These are phyloP conservation scores for Vesta saturnalis DNA, from an alignment of 2,888 invertebrate species.

Conservation along the genomic window DNA sequence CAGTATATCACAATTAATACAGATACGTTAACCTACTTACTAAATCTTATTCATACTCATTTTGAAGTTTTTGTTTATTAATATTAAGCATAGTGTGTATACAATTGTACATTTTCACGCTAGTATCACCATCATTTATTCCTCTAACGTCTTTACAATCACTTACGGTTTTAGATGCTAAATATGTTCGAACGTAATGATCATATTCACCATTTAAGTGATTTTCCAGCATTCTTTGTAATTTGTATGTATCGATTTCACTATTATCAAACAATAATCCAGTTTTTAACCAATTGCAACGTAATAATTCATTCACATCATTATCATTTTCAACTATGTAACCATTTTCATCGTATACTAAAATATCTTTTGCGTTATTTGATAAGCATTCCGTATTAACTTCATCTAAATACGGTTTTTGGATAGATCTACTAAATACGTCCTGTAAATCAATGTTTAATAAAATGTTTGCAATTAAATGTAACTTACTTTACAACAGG, in stretches of 20 bases:
- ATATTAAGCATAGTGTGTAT: neutral
- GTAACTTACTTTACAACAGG: neutral
- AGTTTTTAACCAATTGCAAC: slow-evolving; percentile 4
- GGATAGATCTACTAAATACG: neutral
- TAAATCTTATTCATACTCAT: neutral
- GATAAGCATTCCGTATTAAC: neutral
- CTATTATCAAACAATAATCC: neutral
- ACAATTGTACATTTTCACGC: slow-evolving; percentile 26
- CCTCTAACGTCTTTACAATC: slow-evolving; percentile 16
- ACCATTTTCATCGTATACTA: neutral
- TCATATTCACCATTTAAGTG: neutral
- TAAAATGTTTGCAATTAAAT: neutral
- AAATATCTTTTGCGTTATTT: neutral
- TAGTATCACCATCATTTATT: slow-evolving; percentile 13
- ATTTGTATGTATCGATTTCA: neutral
- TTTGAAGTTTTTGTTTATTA: neutral
- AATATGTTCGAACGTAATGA: slow-evolving; percentile 13
- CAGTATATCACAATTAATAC: too few relatives aligned
- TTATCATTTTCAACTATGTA: neutral
- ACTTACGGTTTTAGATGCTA: slow-evolving; percentile 17
- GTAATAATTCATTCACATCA: neutral
- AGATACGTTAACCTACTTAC: too few relatives aligned
- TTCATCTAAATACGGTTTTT: neutral
- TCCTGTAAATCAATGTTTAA: neutral
- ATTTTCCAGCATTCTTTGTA: slow-evolving; percentile 7